Evolutionary conservation across 2,797 vertebrate species (phyloP).

Genomic region (Falco novaeseelandiae): DNA sequence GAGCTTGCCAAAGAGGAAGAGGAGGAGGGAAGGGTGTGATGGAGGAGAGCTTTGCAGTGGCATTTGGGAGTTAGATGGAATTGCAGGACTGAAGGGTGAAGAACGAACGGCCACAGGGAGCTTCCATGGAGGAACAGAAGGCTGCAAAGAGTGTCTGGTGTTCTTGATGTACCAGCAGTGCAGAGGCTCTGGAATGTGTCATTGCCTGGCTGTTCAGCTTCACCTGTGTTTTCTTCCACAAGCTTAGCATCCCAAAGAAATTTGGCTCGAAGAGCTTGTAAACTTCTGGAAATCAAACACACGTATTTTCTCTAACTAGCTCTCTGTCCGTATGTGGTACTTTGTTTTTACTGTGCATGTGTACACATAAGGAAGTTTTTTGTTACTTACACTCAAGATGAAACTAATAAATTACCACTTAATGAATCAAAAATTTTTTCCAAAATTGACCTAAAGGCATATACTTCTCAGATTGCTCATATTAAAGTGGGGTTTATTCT

Average conservation of each 20-base stretch:
- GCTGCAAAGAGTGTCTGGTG: not conserved
- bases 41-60: not conserved
- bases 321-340: not conserved
- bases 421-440: not conserved
- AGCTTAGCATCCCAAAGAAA: not conserved
- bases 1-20: not conserved
- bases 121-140: not conserved
- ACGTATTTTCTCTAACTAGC: not conserved
- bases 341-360: not conserved
- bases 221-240: not conserved
- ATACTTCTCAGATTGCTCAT: not conserved
- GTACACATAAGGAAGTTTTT: not conserved
- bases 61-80: not conserved
- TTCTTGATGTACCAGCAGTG: not conserved
- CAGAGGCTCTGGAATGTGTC: not conserved
- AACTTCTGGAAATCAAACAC: not conserved
- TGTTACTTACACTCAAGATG: not conserved
- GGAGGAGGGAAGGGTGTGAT: not conserved
- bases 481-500: not conserved
- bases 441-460: not conserved
- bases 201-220: not conserved
- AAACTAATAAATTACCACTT: not conserved
- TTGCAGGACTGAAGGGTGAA: not conserved
- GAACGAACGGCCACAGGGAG: not conserved
- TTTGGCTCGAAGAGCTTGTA: not conserved